phyloP scores from a whole-genome alignment of 2,888 invertebrate species.

The Lumbricus terrestris region DNA sequence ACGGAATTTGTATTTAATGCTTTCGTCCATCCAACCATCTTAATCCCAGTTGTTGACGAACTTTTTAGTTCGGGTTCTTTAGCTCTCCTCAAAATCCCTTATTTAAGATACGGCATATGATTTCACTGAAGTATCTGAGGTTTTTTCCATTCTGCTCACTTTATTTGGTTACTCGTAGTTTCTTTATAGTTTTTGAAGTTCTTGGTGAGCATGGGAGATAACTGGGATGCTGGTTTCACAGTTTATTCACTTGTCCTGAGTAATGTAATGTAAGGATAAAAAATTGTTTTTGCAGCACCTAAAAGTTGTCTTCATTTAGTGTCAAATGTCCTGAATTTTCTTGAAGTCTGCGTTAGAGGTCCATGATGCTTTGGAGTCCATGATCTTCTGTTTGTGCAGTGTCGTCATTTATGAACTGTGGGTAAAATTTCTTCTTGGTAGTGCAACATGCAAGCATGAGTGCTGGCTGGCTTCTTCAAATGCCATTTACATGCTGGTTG shows the following conservation, averaged over 20 bases:
- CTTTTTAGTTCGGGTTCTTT: not conserved
- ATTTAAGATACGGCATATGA: not conserved
- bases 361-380: not conserved
- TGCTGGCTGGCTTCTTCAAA: not conserved
- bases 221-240: not conserved
- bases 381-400: not conserved
- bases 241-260: not conserved
- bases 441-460: not conserved
- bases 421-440: not conserved
- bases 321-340: not conserved
- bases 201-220: not conserved
- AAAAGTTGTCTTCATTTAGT: no score
- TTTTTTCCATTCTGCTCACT: not conserved
- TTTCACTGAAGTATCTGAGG: not conserved
- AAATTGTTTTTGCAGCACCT: not conserved
- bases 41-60: not conserved
- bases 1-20: not conserved
- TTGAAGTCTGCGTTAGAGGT: no score
- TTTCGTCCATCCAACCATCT: not conserved
- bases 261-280: not conserved
- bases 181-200: not conserved
- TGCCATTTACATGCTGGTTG: not conserved
- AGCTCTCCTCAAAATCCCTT: not conserved
- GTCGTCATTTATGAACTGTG: no score
- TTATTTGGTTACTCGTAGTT: not conserved